Base-by-base conservation (phyloP, 2,888 invertebrate genomes). In the Sarcophaga variegata region DNA sequence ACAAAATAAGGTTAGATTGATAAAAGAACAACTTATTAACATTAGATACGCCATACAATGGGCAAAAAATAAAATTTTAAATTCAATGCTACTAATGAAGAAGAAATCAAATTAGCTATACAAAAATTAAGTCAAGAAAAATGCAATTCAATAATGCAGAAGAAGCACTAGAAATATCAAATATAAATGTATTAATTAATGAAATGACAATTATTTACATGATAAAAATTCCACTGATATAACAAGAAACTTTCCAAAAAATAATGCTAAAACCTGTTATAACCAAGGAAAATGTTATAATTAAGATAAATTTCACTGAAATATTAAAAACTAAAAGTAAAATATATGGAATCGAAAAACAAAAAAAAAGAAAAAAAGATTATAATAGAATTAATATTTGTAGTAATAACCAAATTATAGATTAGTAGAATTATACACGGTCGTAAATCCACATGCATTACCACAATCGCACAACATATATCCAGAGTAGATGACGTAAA, bases 31-130 rank as follows among this genome's bases (percentile, higher is more conserved):
- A 49, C 37, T 81, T 17, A 76, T 76, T 60, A 82, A 82, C 62
- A 75, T 84, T 6, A 75, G 64, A 75, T 80, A 84, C 22, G 84
- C 80, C 25, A 84, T 84, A 62, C 45, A 84, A 80, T 80, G 80
- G 76, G 69, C 71, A 60, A 85, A 47, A 80, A 27, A 14, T 54
- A 66, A 49, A 45, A 76, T 76, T 37, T 25, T 81, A 76, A 85
- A 85, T 64, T 81, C 76, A 25, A 60, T 84, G n/a, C 47, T 80
- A 62, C 17, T 10, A 75, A 64, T 76, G 66, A 83, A 60, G 45
- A 72, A 62, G 79, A 83, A 72, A 79, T 83, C n/a, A 75, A 79
- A 79, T 17, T 70, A 75, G 79, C 76, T n/a, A 64, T 84, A 49
- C 45, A 84, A 60, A 67, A 78, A 45, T 54, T 81, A 59, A 63